phyloP scores from a whole-genome alignment of 2,888 invertebrate genomes.

The Girardia tigrina region DNA sequence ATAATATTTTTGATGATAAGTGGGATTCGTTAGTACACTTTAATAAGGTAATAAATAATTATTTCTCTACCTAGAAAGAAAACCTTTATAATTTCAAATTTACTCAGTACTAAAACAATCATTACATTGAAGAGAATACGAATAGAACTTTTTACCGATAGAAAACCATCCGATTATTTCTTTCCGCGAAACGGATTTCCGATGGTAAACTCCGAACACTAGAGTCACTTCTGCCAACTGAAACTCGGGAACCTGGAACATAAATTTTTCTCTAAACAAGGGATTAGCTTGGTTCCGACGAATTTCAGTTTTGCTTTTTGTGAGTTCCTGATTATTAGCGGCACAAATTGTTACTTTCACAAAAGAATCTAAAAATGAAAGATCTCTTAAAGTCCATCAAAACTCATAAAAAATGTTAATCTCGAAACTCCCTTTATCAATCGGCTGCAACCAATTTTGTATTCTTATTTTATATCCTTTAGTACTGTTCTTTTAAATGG shows the following conservation, averaged over 20 bases:
- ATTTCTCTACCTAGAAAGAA: too few relatives aligned
- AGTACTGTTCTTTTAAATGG: too few relatives aligned
- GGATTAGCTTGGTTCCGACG: slow-evolving; percentile 84
- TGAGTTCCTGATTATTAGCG: slow-evolving; percentile 80
- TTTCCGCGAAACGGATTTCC: slow-evolving; percentile 78
- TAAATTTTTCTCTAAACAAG: slow-evolving; percentile 82
- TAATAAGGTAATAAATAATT: too few relatives aligned
- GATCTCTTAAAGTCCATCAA: too few relatives aligned
- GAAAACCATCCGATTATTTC: slow-evolving; percentile 96
- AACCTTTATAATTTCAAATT: not conserved
- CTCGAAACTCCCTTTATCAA: too few relatives aligned
- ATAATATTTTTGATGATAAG: too few relatives aligned
- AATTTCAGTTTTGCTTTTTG: slow-evolving; percentile 77
- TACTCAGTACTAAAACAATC: not conserved
- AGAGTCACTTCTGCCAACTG: slow-evolving; percentile 83
- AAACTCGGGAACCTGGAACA: slow-evolving; percentile 86
- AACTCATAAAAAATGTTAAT: too few relatives aligned
- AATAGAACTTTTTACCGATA: slow-evolving; percentile 63
- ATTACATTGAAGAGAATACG: not conserved
- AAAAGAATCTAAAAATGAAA: slow-evolving; percentile 62
- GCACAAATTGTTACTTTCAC: slow-evolving; percentile 79
- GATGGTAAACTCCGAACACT: slow-evolving; percentile 79
- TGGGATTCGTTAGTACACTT: too few relatives aligned
- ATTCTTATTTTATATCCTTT: too few relatives aligned
- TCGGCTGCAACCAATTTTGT: too few relatives aligned